Base-by-base conservation (phyloP, 2,888 invertebrate genomes). In the Meganola albula region DNA sequence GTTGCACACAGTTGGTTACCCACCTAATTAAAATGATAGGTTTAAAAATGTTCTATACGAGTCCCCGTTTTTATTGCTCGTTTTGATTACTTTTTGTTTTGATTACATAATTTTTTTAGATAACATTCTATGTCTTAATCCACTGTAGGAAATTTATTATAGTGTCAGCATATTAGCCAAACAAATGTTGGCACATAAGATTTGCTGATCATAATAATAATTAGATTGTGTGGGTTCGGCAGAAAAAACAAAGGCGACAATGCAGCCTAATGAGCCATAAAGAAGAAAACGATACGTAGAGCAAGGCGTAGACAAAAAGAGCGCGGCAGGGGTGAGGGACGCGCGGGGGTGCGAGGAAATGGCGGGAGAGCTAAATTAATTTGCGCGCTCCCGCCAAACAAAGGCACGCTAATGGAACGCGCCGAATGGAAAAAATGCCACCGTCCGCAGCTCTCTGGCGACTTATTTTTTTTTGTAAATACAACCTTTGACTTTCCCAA, bases 361-460 rank as follows among this genome's bases (percentile, higher is more conserved):
- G 82, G 83, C 83, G 83, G 84, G 82, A 82, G 82, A 82, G 85
- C 84, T 84, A 85, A 84, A 85, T 85, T 84, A 85, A 85, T 85
- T 84, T 85, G 85, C 84, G 84, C 85, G 80, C 85, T 80, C 76
- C 84, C 83, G 80, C 85, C 85, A 85, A 85, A 85, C 85, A 85
- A 85, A 84, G 85, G 84, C 84, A 74, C 84, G 85, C 85, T 85
- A 85, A 85, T 85, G 85, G 85, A 85, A 85, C 83, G 82, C 84
- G 84, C 76, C 84, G 84, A 85, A 85, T 84, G 80, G 85, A 85
- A 83, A 85, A 85, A 85, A 85, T 85, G 85, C 85, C 85, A 84
- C 84, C 85, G 85, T 83, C 83, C 85, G n/a, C n/a, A n/a, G 82
- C 80, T 83, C 82, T 80, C 74, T 65, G 74, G 70, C 71, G 80